A percentile compares a stretch with the other conserved stretches of the same genome.
These are phyloP conservation scores for Morus bassanus DNA, from an alignment of 2,797 vertebrate species.

Conservation along the genomic window DNA sequence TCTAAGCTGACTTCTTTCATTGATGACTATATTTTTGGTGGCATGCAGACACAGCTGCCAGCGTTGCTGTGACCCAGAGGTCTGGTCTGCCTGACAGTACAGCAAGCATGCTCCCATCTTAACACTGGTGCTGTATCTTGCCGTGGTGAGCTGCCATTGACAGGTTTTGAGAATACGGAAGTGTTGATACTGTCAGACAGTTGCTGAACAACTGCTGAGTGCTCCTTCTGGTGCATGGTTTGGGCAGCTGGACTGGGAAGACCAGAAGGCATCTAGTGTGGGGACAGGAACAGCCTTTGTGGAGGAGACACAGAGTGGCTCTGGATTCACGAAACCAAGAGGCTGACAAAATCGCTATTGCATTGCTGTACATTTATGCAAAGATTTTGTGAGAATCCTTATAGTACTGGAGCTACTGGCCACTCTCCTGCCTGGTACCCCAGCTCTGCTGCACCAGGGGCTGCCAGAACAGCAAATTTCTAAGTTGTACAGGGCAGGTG, in stretches of 20 bases:
- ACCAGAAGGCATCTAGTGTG: background rate
- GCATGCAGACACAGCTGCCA: no score
- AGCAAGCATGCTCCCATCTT: background rate
- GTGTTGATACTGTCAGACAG: background rate
- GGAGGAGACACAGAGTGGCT: background rate
- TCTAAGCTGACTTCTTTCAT: background rate
- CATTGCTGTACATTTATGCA: background rate
- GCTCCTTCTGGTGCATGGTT: background rate
- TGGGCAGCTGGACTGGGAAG: background rate
- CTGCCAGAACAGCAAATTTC: background rate
- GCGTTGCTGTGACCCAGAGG: background rate
- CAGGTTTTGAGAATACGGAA: background rate
- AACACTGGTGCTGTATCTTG: background rate
- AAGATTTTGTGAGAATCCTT: background rate
- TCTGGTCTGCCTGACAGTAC: background rate
- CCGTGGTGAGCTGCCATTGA: background rate
- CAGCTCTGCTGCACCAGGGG: background rate
- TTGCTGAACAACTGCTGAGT: background rate
- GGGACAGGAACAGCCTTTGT: background rate
- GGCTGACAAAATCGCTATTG: background rate
- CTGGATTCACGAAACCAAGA: background rate
- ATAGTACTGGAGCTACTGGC: rapidly evolving
- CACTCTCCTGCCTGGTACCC: background rate
- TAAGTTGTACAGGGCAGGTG: background rate
- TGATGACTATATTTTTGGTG: background rate